phyloP scores from a whole-genome alignment of 2,888 invertebrate genomes.

The Erpobdella octoculata region DNA sequence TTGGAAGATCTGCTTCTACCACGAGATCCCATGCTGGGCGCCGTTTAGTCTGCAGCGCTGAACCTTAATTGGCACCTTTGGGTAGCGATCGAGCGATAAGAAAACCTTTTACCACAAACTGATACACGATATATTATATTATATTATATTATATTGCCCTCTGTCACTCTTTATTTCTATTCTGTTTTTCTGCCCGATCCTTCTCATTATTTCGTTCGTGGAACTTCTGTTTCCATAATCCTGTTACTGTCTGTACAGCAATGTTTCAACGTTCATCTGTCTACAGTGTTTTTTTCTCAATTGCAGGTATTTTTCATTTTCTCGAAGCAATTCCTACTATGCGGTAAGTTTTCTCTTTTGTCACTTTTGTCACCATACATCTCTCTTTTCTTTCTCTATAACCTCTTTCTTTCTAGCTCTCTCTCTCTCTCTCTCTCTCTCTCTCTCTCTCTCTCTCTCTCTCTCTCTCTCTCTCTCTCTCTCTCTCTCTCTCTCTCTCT shows the following conservation, averaged over 20 bases:
- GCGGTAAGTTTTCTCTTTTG: background rate
- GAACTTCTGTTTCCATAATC: no score
- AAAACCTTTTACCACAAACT: background rate
- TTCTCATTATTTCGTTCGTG: no score
- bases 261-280: no score
- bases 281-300: no score
- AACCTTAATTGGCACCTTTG: background rate
- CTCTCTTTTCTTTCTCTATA: background rate
- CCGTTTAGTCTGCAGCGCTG: background rate
- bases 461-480: background rate
- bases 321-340: no score
- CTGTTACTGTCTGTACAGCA: no score
- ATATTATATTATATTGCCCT: no score
- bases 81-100: background rate
- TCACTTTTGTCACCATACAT: background rate
- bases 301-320: no score
- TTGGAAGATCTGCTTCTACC: no score
- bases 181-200: no score
- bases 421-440: background rate
- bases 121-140: background rate
- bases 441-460: background rate
- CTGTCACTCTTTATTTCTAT: no score
- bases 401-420: no score
- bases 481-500: background rate
- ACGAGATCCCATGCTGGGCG: background rate